Conservation (phyloP, 1,140 invertebrate species). For the Calosoma granatense region DNA sequence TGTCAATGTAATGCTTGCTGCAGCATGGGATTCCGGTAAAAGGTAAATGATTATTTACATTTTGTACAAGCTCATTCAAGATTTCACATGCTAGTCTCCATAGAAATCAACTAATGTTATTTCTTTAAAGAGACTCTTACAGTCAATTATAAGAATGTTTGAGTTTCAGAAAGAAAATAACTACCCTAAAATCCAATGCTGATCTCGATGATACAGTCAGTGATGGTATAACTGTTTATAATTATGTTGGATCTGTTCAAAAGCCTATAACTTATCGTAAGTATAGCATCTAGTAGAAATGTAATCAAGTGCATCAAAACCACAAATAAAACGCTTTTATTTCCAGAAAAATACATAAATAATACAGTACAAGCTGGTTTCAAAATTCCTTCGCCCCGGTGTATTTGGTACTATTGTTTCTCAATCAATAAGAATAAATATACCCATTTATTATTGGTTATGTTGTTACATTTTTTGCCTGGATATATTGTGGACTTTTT, state of each 20-base stretch:
- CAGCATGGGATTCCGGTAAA: constrained; percentile 51
- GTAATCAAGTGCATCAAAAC: neutral
- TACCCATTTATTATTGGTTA: constrained; percentile 37
- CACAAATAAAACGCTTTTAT: no score
- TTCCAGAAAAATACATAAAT: no score
- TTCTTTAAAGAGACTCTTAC: neutral
- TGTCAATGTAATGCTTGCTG: constrained; percentile 63
- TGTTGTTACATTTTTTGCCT: constrained; percentile 49
- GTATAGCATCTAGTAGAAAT: no score
- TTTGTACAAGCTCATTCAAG: neutral
- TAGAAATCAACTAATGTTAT: neutral
- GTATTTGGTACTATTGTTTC: constrained; percentile 46
- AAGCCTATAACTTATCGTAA: constrained; percentile 50
- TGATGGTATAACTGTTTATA: constrained; percentile 54
- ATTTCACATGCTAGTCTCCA: neutral
- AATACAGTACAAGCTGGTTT: no score
- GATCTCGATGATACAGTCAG: no score
- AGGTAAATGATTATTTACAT: neutral
- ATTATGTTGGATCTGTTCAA: constrained; percentile 53
- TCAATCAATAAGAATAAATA: constrained; percentile 38
- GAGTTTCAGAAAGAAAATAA: no score
- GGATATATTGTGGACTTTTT: constrained; percentile 45
- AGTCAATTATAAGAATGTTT: no score
- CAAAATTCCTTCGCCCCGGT: constrained; percentile 30
- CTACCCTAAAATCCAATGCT: no score